These are phyloP conservation scores for Picathartes gymnocephalus DNA, from an alignment of 2,113 vertebrate species.

Conservation along the genomic window DNA sequence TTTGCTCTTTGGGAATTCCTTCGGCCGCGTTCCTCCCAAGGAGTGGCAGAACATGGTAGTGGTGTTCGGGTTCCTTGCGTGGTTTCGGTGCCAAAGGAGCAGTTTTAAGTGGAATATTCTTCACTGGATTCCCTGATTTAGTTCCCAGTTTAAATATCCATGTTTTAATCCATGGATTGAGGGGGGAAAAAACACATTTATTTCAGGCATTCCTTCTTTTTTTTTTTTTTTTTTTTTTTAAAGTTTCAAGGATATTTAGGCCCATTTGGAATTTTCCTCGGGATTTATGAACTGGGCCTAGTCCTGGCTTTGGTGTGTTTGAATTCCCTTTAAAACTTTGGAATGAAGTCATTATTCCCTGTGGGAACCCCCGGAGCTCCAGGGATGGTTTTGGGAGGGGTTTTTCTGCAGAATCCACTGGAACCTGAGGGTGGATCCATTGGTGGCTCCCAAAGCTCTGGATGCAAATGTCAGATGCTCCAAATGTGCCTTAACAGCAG, in stretches of 20 bases:
- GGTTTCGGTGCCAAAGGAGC: background rate
- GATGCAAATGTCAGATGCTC: accelerated
- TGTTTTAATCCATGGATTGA: accelerated
- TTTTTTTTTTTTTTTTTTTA: background rate
- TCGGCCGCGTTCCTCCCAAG: background rate
- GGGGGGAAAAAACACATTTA: accelerated
- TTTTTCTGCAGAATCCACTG: background rate
- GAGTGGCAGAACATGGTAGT: accelerated
- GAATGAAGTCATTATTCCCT: background rate
- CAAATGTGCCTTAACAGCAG: too few relatives aligned
- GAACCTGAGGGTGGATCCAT: background rate
- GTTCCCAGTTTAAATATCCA: background rate
- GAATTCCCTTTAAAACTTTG: background rate
- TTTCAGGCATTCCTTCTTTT: background rate
- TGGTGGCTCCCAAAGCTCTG: background rate
- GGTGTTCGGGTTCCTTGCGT: accelerated
- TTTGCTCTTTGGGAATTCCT: background rate
- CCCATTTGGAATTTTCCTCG: background rate
- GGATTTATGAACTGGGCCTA: background rate
- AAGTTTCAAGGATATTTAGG: background rate
- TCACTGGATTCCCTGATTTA: accelerated
- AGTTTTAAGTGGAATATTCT: accelerated
- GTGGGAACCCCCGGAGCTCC: background rate
- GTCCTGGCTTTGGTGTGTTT: background rate
- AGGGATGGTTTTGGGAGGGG: background rate